phyloP scores from a whole-genome alignment of 2,113 vertebrate species.

The Pluvialis apricaria region DNA sequence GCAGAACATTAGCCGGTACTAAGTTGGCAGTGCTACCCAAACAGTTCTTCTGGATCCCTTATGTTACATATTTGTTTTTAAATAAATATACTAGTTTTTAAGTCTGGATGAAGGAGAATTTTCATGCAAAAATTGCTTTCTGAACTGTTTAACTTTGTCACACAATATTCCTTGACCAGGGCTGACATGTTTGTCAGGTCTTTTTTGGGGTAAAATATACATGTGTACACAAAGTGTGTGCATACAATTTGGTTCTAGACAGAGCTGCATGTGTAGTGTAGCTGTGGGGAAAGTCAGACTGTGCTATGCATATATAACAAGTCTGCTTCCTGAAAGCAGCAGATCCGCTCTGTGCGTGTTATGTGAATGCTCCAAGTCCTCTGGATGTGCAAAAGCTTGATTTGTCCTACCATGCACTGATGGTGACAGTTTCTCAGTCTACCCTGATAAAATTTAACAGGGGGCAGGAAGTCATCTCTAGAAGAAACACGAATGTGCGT shows the following conservation, averaged over 20 bases:
- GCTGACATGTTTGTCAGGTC: neutral
- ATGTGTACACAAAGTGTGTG: rapidly evolving
- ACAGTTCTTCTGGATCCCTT: neutral
- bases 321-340: neutral
- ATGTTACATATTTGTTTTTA: neutral
- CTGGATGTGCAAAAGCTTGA: neutral
- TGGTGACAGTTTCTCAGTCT: neutral
- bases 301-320: neutral
- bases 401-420: neutral
- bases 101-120: neutral
- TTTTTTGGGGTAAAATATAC: neutral
- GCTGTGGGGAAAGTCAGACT: neutral
- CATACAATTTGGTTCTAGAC: neutral
- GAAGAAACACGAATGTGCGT: neutral
- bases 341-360: neutral
- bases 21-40: neutral
- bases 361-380: neutral
- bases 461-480: neutral
- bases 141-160: neutral
- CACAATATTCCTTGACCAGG: neutral
- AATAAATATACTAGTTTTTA: neutral
- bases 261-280: neutral
- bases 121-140: neutral
- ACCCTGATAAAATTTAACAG: neutral
- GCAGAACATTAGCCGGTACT: neutral